These are phyloP conservation scores for Eremobia ochroleuca DNA, from an alignment of 2,888 invertebrate species.

Conservation along the genomic window DNA sequence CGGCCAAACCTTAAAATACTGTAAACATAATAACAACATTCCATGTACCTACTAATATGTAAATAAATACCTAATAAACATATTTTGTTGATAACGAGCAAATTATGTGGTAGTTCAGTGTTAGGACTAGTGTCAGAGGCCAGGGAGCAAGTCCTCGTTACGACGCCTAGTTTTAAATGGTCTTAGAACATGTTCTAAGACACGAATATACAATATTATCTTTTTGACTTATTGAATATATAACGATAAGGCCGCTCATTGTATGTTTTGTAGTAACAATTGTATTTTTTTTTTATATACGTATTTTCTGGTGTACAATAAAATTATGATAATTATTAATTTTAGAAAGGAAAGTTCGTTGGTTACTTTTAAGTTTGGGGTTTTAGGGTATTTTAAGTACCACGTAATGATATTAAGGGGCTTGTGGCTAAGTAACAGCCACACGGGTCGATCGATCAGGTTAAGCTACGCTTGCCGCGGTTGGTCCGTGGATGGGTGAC, in stretches of 20 bases:
- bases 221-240: background rate
- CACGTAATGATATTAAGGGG: no score
- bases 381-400: no score
- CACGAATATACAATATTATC: conserved; percentile 31
- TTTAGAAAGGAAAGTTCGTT: background rate
- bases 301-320: no score
- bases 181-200: background rate
- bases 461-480: background rate
- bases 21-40: conserved; percentile 27
- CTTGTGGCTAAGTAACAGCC: no score
- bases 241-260: no score
- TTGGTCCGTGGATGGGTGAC: no score
- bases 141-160: conserved; percentile 13
- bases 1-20: background rate
- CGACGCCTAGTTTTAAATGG: conserved; percentile 26
- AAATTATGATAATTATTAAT: no score
- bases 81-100: conserved; percentile 37
- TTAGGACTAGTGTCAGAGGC: conserved; percentile 35
- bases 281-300: no score
- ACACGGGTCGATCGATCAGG: background rate
- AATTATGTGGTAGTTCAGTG: conserved; percentile 23
- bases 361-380: background rate
- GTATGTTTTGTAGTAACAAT: no score
- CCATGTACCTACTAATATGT: conserved; percentile 29
- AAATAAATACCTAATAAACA: conserved; percentile 48